Percentiles rank a stretch among this genome's conserved stretches.
Conservation (phyloP, 2,797 vertebrate species). For the Acanthurus tractus region DNA sequence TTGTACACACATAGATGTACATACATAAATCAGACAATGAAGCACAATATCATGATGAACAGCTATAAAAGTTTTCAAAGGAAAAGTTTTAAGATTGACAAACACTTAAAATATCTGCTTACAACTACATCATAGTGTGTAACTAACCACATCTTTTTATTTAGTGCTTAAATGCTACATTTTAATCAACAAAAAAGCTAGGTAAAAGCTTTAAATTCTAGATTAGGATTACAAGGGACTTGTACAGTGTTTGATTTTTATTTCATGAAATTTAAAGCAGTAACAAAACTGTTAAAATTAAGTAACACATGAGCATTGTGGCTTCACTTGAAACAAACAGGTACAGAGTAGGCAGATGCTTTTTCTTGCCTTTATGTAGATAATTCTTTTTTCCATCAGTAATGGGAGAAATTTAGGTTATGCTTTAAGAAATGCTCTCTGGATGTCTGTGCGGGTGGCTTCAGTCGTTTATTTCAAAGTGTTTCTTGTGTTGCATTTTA, state of each 20-base stretch:
- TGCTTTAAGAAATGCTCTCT: neutral
- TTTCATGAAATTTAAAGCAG: neutral
- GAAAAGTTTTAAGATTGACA: neutral
- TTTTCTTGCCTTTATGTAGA: neutral
- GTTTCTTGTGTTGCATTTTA: slow-evolving; percentile 21
- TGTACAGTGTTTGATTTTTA: neutral
- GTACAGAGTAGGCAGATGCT: neutral
- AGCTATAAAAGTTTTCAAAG: neutral
- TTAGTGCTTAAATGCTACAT: neutral
- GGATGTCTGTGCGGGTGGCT: neutral
- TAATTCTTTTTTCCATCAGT: neutral
- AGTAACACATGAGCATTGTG: neutral
- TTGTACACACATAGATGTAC: no score
- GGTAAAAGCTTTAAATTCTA: neutral
- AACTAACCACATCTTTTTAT: neutral
- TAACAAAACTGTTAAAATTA: no score
- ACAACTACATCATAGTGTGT: neutral
- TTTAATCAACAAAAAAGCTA: neutral
- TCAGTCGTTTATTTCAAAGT: slow-evolving; percentile 19
- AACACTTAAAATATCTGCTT: neutral
- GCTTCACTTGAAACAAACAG: neutral
- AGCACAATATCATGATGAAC: no score
- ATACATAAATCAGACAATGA: no score
- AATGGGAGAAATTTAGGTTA: neutral
- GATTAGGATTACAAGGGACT: neutral